Conservation (phyloP, 2,888 invertebrate species). For the Gastrophysa polygoni region DNA sequence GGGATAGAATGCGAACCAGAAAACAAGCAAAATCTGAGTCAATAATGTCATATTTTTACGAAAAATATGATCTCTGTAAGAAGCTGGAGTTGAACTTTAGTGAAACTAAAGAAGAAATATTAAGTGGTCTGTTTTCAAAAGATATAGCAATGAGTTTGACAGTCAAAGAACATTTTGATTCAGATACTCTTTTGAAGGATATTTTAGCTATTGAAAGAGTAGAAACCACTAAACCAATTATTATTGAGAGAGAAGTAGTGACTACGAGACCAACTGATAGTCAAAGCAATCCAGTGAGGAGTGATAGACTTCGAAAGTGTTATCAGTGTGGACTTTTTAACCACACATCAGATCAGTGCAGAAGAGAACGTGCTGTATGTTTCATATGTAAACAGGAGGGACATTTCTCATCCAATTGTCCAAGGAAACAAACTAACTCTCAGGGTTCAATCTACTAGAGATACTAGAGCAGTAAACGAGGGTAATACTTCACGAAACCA, state of each 20-base stretch:
- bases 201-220: background rate
- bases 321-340: background rate
- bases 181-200: background rate
- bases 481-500: background rate
- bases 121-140: background rate
- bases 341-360: slow-evolving; percentile 2
- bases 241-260: no score
- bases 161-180: background rate
- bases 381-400: slow-evolving; percentile 14
- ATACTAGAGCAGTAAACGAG: background rate
- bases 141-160: background rate
- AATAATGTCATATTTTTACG: background rate
- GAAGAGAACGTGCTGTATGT: slow-evolving; percentile 2
- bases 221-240: background rate
- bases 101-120: background rate
- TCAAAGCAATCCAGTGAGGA: no score
- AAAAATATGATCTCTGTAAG: background rate
- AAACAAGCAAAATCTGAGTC: background rate
- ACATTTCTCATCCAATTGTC: slow-evolving; percentile 12
- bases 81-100: background rate
- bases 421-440: background rate
- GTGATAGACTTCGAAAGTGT: background rate
- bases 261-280: no score
- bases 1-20: background rate
- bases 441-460: background rate